Base-by-base conservation (phyloP, 2,797 vertebrate genomes). In the Apogon talboti region DNA sequence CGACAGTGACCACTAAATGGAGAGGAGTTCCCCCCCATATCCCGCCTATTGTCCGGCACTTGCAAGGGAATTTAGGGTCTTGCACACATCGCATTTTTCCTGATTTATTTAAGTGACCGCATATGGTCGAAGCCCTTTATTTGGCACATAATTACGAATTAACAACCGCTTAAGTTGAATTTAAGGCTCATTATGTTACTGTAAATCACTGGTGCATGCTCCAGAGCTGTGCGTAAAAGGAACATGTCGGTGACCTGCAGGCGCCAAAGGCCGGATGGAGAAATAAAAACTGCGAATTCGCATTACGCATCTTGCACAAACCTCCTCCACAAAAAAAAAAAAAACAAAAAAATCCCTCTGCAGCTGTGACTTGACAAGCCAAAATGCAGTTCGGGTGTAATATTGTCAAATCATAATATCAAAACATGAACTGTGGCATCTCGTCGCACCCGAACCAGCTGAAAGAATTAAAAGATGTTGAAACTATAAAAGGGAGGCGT, bases 51-150 rank as follows among this genome's bases (percentile, higher is more conserved):
- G 92, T 92, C 70, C 78, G 82, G 38, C 88, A 87, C 85, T 91
- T 89, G 84, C 81, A 79, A 61, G 65, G 69, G 80, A 88, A 86
- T 85, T 79, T 74, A 83, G 67, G 76, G 81, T 82, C 90, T 87
- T 74, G 81, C 79, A 76, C 74, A 82, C 81, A 83, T 85, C 78
- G 77, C 77, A 67, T 53, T 87, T 84, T 82, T 38, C 53, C 68
- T 93, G 92, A 94, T 93, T 93, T 92, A 94, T 94, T 89, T 85
- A 90, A 90, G 92, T 87, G 87, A 91, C 83, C 69, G 75, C 90
- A 73, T 87, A 86, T 66, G 88, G 82, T 63, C 45, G 21, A 55
- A 76, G 85, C 76, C 79, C 79, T 90, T 92, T 82, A 85, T 81
- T 83, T 71, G 72, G 81, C 78, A 44, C 74, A 71, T 90, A 91